Base-by-base conservation (phyloP, 2,797 vertebrate species). In the Zenarchopterus dispar region DNA sequence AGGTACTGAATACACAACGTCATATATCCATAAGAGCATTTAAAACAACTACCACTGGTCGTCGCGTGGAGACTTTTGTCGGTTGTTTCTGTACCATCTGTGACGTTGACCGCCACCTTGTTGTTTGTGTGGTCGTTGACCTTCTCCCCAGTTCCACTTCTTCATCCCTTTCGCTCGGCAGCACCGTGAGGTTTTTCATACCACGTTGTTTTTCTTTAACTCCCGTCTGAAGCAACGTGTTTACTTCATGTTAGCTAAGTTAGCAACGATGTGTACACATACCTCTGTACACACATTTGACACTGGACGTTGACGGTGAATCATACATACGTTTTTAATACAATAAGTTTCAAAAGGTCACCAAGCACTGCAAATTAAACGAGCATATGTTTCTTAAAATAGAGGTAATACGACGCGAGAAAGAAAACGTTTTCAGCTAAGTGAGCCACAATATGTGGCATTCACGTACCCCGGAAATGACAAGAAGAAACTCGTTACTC, bases 61-160 rank as follows among this genome's bases (percentile, higher is more conserved):
- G 23, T 86, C 79, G 57, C 70, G 72, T 21, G 69, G 18, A 26
- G 79, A 23, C 55, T 81, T 78, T 4, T 75, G 78, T 18, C 77
- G 53, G 64, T 46, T 78, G 41, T 57, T 77, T 68, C 81, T 81
- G 70, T 80, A 63, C 89, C 91, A 77, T 24, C 84, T 73, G 1
- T 72, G 80, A 2, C 67, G 78, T 11, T 73, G 80, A 41, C 75
- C 71, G 5, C 24, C 65, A 9, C 74, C 74, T 28, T 78, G 78
- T 77, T 86, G 73, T 60, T 81, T 64, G 8, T 79, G 31, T 7
- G 66, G 72, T 70, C 87, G 31, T 77, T 84, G 74, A 22, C 82
- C 67, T 53, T 86, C 89, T 80, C 79, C 60, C 87, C 87, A 84
- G 73, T 75, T 90, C 75, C 88, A 86, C 58, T 73, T 91, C 67